These are phyloP conservation scores for Heliconius aoede DNA, from an alignment of 2,888 invertebrate genomes.

Conservation along the genomic window DNA sequence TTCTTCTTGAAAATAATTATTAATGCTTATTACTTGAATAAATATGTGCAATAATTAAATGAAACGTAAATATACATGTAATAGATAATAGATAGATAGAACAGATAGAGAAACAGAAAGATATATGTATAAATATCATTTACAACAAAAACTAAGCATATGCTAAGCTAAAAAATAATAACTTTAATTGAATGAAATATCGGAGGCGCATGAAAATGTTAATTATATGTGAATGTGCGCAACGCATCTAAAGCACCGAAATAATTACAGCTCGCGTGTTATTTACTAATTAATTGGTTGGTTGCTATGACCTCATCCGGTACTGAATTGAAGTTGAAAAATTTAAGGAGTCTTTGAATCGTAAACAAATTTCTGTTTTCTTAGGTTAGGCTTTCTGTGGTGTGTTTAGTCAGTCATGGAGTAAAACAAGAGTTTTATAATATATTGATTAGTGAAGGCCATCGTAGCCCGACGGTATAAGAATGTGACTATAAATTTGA, in stretches of 20 bases:
- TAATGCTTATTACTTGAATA: too few relatives aligned
- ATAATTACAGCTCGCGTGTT: slow-evolving; percentile 47
- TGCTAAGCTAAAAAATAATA: not conserved
- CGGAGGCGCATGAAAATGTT: slow-evolving; percentile 36
- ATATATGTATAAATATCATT: not conserved
- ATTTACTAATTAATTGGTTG: slow-evolving; percentile 51
- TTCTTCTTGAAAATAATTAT: too few relatives aligned
- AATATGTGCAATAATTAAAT: too few relatives aligned
- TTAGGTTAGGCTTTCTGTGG: not conserved
- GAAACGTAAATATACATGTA: too few relatives aligned
- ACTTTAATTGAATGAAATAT: slow-evolving; percentile 39
- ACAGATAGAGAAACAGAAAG: too few relatives aligned
- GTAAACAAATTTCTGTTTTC: not conserved
- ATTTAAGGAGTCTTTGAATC: not conserved
- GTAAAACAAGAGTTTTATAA: too few relatives aligned
- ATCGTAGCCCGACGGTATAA: too few relatives aligned
- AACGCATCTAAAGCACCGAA: slow-evolving; percentile 44
- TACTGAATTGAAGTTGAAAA: not conserved
- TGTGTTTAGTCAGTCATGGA: too few relatives aligned
- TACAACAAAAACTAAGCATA: not conserved
- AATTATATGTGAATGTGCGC: slow-evolving; percentile 44
- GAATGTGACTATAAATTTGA: too few relatives aligned
- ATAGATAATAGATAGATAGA: too few relatives aligned
- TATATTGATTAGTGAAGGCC: too few relatives aligned
- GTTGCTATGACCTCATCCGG: slow-evolving; percentile 32